phyloP scores from a whole-genome alignment of 2,888 invertebrate species.

The Flexamia atlantica region DNA sequence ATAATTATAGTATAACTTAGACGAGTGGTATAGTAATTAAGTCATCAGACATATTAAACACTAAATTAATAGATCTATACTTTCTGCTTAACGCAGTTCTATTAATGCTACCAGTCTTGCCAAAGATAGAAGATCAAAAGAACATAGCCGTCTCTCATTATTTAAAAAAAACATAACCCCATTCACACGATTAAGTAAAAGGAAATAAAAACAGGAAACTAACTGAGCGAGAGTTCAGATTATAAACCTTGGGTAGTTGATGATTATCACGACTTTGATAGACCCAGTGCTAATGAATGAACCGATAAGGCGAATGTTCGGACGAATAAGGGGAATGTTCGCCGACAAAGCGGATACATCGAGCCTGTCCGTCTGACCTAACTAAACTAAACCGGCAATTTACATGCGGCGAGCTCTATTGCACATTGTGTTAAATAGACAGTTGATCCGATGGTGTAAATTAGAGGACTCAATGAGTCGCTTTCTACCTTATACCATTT shows the following conservation, averaged over 20 bases:
- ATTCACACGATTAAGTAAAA: too few species aligned
- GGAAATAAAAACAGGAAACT: too few species aligned
- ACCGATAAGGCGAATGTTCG: background rate
- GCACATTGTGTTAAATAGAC: slow-evolving; percentile 5
- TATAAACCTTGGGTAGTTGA: background rate
- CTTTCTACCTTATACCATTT: background rate
- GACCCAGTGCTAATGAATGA: background rate
- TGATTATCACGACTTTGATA: background rate
- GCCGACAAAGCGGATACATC: slow-evolving; percentile 5
- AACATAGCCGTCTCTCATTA: too few species aligned
- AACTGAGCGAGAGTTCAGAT: too few species aligned
- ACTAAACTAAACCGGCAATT: background rate
- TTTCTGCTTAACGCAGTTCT: too few species aligned
- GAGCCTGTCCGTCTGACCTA: slow-evolving; percentile 8
- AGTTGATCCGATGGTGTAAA: background rate
- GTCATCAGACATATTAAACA: too few species aligned
- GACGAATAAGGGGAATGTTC: background rate
- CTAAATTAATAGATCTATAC: too few species aligned
- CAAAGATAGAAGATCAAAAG: too few species aligned
- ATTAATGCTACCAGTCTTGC: too few species aligned
- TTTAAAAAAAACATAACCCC: too few species aligned
- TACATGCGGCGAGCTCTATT: background rate
- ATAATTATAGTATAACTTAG: too few species aligned
- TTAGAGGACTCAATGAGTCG: background rate
- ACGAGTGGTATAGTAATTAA: too few species aligned